These are phyloP conservation scores for Grallaria varia DNA, from an alignment of 2,113 vertebrate species.

Conservation along the genomic window DNA sequence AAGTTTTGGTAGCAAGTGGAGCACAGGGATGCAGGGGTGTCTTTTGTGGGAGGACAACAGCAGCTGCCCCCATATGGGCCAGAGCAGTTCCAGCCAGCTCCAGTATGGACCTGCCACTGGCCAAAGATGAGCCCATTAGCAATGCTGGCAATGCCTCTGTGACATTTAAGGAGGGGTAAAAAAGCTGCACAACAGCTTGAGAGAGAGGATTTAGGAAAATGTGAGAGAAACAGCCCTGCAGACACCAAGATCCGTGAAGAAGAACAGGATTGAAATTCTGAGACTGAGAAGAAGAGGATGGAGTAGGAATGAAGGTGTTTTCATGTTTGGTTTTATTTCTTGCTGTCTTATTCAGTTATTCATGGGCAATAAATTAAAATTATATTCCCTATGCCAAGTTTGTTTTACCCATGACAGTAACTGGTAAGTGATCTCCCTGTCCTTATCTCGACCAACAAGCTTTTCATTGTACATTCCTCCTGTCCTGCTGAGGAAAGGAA, in stretches of 20 bases:
- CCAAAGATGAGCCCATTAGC: background rate
- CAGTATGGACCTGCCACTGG: background rate
- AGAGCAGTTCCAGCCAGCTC: background rate
- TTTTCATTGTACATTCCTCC: background rate
- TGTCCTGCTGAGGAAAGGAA: background rate
- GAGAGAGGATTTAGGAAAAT: background rate
- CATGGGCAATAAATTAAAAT: background rate
- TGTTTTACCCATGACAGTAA: background rate
- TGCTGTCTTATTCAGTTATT: background rate
- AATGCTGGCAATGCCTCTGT: background rate
- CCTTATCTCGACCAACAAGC: background rate
- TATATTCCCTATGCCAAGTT: background rate
- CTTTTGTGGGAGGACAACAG: background rate
- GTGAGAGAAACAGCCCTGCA: background rate
- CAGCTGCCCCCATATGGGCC: background rate
- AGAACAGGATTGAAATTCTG: background rate
- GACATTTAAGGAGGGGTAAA: background rate
- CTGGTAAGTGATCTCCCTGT: background rate
- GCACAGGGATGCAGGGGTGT: rapidly evolving
- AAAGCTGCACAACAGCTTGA: background rate
- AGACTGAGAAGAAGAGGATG: background rate
- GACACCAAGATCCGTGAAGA: background rate
- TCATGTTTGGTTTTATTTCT: background rate
- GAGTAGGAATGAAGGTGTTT: background rate
- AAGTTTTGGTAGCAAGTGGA: background rate